Conservation (phyloP, 2,888 invertebrate genomes). For the Heliconius hortense region DNA sequence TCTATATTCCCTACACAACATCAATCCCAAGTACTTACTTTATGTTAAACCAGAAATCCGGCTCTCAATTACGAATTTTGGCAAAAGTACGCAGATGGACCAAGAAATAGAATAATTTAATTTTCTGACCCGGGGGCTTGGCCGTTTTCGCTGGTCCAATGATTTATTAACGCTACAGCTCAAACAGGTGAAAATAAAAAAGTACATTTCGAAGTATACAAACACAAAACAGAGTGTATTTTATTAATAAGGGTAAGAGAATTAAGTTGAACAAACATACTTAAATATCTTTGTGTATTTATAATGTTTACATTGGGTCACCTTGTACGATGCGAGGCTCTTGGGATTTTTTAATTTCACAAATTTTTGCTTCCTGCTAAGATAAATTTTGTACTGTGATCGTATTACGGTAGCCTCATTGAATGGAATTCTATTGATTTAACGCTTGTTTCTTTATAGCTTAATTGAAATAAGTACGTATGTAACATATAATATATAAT, state of each 20-base stretch:
- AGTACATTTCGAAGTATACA: constrained; percentile 16
- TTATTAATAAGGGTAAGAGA: constrained; percentile 2
- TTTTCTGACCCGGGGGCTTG: constrained; percentile 50
- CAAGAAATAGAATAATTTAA: constrained; percentile 67
- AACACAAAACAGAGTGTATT: constrained; percentile 1
- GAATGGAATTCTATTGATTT: not conserved
- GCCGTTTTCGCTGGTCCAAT: constrained; percentile 43
- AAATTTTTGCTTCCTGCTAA: not conserved
- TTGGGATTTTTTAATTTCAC: not conserved
- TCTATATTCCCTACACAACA: constrained; percentile 17
- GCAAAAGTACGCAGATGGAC: constrained; percentile 61
- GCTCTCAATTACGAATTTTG: constrained; percentile 62
- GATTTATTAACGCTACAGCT: constrained; percentile 45
- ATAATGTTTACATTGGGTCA: constrained; percentile 4
- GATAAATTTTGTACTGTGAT: not conserved
- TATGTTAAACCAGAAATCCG: constrained; percentile 52
- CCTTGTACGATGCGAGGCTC: not conserved
- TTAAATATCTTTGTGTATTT: constrained; percentile 8
- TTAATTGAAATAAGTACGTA: not conserved
- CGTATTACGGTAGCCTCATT: not conserved
- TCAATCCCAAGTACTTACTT: constrained; percentile 48
- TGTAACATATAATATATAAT: not conserved
- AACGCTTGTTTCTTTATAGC: not conserved
- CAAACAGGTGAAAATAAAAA: constrained; percentile 30
- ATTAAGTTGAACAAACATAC: constrained; percentile 12